Evolutionary conservation across 1,140 invertebrate genomes (phyloP).

Genomic region (Elymnias hypermnestra): DNA sequence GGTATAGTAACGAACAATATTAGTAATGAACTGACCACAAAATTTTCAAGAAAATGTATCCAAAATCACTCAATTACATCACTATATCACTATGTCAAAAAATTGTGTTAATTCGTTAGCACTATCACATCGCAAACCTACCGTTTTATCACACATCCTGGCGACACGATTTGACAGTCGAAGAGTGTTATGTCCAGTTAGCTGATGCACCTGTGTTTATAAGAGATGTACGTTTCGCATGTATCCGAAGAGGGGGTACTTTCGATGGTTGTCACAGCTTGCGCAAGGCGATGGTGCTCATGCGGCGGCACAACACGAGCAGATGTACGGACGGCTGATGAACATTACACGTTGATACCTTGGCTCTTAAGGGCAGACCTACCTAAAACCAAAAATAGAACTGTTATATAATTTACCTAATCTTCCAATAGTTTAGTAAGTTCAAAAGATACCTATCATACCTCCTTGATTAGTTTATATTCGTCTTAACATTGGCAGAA

Average conservation of each 20-base stretch:
- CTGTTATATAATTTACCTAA: too few species aligned
- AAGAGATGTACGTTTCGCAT: slow-evolving; percentile 52
- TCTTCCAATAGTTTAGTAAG: too few species aligned
- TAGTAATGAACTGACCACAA: too few species aligned
- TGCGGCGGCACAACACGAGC: slow-evolving; percentile 22
- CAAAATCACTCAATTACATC: too few species aligned
- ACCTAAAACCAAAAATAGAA: too few species aligned
- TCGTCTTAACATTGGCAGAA: too few species aligned
- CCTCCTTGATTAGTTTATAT: too few species aligned
- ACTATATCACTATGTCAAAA: slow-evolving; percentile 1
- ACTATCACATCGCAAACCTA: slow-evolving; percentile 31
- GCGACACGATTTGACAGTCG: slow-evolving; percentile 39
- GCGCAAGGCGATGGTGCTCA: slow-evolving; percentile 59
- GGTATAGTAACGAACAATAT: too few species aligned
- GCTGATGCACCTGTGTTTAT: slow-evolving; percentile 63
- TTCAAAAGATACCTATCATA: too few species aligned
- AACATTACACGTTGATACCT: neutral
- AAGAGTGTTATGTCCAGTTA: slow-evolving; percentile 60
- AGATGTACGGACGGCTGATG: too few species aligned
- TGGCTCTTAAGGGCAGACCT: too few species aligned
- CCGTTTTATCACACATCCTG: slow-evolving; percentile 65
- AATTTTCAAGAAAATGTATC: too few species aligned
- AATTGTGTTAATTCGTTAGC: neutral
- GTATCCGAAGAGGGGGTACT: slow-evolving; percentile 65
- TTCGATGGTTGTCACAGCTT: slow-evolving; percentile 64